phyloP scores from a whole-genome alignment of 30 jellyfish, hydroid and myxozoan species.

The Pseudorhiza aurosa region DNA sequence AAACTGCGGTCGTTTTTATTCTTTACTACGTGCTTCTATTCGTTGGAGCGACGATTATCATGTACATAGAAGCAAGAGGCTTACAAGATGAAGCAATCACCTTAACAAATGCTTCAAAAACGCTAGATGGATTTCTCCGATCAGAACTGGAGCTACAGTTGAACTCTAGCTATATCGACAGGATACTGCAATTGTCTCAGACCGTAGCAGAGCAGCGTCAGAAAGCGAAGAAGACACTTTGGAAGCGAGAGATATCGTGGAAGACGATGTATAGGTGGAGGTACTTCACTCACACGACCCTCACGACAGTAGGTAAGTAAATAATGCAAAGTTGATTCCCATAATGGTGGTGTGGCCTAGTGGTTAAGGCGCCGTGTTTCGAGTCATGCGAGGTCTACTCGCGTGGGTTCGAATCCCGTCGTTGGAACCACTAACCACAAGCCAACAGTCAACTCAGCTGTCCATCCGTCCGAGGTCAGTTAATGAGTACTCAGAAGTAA shows the following conservation, averaged over 20 bases:
- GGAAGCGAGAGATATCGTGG: constrained; percentile 41
- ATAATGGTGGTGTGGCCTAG: too few species aligned
- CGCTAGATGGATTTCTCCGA: constrained; percentile 1
- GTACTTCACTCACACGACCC: constrained; percentile 52
- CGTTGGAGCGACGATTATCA: constrained; percentile 45
- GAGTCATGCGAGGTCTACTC: too few species aligned
- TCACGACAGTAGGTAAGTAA: constrained; percentile 54
- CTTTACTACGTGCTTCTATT: constrained; percentile 32
- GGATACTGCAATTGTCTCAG: background rate
- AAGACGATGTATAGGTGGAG: constrained; percentile 48
- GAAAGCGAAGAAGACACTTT: background rate
- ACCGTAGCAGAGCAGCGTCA: background rate
- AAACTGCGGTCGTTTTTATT: constrained; percentile 2
- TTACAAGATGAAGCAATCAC: background rate
- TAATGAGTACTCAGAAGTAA: too few species aligned
- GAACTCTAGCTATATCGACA: background rate
- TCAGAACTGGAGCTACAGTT: background rate
- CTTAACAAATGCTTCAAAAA: background rate
- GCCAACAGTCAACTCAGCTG: too few species aligned
- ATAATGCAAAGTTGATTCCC: too few species aligned
- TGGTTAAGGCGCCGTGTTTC: too few species aligned
- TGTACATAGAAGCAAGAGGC: constrained; percentile 40
- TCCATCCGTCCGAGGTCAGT: too few species aligned
- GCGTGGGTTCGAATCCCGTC: too few species aligned
- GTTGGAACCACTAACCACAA: too few species aligned